Percentiles rank a stretch among this genome's conserved stretches.
Evolutionary conservation across 1,140 invertebrate genomes (phyloP).

Genomic region (Pseudoatta argentina): DNA sequence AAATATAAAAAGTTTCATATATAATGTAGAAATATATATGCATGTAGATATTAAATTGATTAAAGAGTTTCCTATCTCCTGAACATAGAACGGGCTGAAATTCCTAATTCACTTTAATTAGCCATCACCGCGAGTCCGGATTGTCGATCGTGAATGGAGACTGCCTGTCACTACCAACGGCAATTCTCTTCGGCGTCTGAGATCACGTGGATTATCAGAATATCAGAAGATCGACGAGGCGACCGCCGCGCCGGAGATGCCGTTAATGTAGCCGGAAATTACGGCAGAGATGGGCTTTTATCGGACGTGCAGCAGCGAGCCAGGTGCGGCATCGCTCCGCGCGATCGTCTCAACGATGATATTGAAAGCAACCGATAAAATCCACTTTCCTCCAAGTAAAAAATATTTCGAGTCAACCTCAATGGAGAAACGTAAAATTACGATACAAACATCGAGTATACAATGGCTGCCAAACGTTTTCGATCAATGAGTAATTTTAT

Average conservation of each 20-base stretch:
- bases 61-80: slow-evolving; percentile 23
- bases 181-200: slow-evolving; percentile 50
- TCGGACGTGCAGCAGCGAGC: slow-evolving; percentile 20
- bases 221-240: slow-evolving; percentile 50
- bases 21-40: background rate
- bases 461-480: too few relatives aligned
- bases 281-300: slow-evolving; percentile 54
- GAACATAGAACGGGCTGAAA: background rate
- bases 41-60: background rate
- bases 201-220: slow-evolving; percentile 53
- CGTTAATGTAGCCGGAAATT: slow-evolving; percentile 62
- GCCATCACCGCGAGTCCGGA: slow-evolving; percentile 39
- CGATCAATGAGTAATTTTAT: too few relatives aligned
- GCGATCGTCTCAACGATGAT: slow-evolving; percentile 12
- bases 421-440: background rate
- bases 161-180: slow-evolving; percentile 41
- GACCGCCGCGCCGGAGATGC: slow-evolving; percentile 37
- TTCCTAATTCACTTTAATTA: slow-evolving; percentile 60
- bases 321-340: background rate
- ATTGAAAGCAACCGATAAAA: slow-evolving; percentile 47
- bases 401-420: background rate
- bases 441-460: background rate
- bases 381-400: slow-evolving; percentile 4
- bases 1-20: background rate
- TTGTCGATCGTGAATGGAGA: background rate